These are phyloP conservation scores for Lophochroa leadbeateri DNA, from an alignment of 2,113 vertebrate genomes.

Conservation along the genomic window DNA sequence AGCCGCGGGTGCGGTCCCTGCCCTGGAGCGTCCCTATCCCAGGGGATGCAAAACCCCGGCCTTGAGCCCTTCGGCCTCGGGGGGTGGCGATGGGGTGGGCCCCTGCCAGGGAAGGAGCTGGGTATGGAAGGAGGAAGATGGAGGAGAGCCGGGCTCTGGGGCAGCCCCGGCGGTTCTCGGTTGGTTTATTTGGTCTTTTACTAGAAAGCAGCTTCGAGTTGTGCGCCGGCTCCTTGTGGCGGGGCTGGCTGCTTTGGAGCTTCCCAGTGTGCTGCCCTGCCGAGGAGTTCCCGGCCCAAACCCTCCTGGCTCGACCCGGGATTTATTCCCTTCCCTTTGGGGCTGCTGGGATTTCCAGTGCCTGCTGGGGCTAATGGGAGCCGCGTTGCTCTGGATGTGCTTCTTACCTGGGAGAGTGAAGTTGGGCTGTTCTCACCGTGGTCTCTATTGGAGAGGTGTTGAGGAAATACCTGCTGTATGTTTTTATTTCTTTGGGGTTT, in stretches of 20 bases:
- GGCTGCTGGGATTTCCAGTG: fast-evolving
- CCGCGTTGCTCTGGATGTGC: fast-evolving
- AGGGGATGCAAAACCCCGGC: background rate
- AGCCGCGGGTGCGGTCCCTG: background rate
- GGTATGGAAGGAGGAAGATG: background rate
- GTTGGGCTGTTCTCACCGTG: fast-evolving
- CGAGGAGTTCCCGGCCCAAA: too few relatives aligned
- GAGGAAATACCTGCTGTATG: background rate
- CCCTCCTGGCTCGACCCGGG: background rate
- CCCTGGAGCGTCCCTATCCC: background rate
- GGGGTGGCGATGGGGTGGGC: background rate
- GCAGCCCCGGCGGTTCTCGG: background rate
- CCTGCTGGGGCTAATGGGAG: background rate
- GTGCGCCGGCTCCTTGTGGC: background rate
- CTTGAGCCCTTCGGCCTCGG: background rate
- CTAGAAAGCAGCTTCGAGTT: background rate
- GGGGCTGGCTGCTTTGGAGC: background rate
- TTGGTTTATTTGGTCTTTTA: background rate
- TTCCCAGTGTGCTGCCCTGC: background rate
- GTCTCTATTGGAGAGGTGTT: fast-evolving
- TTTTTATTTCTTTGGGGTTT: background rate
- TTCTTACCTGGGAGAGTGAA: fast-evolving
- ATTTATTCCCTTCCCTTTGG: fast-evolving
- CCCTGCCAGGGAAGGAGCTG: background rate
- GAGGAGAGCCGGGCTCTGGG: background rate